These are phyloP conservation scores for Zosterops hypoxanthus DNA, from an alignment of 2,113 vertebrate genomes.

Conservation along the genomic window DNA sequence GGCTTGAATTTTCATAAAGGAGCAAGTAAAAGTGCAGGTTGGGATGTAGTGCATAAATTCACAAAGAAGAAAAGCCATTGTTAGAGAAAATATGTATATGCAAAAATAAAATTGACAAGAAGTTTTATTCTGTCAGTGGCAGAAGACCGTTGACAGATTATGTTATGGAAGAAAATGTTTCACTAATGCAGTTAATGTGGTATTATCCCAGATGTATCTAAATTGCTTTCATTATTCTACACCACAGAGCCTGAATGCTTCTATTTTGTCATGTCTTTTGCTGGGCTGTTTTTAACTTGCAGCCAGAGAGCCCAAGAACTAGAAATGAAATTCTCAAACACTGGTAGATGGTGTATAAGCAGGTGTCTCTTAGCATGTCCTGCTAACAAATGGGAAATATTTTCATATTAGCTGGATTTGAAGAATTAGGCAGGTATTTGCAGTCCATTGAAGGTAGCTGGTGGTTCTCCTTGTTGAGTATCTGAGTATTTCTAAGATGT, in stretches of 20 bases:
- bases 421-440: not conserved
- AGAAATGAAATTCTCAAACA: not conserved
- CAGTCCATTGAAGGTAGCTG: not conserved
- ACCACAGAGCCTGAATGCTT: not conserved
- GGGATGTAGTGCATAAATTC: not conserved
- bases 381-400: not conserved
- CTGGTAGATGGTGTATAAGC: not conserved
- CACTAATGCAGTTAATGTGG: conserved; percentile 30
- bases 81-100: not conserved
- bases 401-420: not conserved
- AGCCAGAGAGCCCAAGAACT: not conserved
- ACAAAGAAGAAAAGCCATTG: not conserved
- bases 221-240: conserved; percentile 52
- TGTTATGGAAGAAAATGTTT: not conserved
- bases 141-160: not conserved
- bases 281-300: not conserved
- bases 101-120: conserved; percentile 13
- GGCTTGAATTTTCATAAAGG: not conserved
- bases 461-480: not conserved
- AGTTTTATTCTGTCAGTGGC: not conserved
- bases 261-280: not conserved
- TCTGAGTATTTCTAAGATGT: not conserved
- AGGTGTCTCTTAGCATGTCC: not conserved
- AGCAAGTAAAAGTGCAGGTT: not conserved
- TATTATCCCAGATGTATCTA: conserved; percentile 43